Evolutionary conservation across 1,140 invertebrate species (phyloP).

Genomic region (Adelges cooleyi): DNA sequence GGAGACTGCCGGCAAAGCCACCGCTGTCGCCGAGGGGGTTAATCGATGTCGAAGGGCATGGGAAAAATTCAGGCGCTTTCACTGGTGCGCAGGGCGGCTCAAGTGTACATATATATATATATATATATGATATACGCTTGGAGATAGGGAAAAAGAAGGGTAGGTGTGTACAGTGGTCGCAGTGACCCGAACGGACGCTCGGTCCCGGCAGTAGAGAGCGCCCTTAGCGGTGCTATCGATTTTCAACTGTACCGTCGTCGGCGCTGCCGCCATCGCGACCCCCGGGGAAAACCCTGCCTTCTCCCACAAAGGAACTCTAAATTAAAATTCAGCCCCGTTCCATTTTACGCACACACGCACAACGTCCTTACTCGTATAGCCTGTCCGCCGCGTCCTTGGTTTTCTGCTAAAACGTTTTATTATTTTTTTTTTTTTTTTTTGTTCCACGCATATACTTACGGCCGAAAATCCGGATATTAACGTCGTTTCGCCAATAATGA

Average conservation of each 20-base stretch:
- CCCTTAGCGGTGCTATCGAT: neutral
- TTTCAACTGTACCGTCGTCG: neutral
- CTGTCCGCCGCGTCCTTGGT: neutral
- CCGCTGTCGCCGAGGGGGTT: neutral
- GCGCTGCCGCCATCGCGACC: neutral
- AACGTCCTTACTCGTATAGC: neutral
- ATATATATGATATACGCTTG: too few relatives aligned
- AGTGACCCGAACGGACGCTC: constrained; percentile 11
- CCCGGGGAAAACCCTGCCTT: constrained; percentile 7
- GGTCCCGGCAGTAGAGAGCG: constrained; percentile 16
- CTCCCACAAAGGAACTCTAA: neutral
- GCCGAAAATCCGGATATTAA: too few relatives aligned
- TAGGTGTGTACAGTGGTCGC: neutral
- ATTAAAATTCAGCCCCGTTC: neutral
- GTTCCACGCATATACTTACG: too few relatives aligned
- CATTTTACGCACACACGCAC: neutral
- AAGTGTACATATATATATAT: too few relatives aligned
- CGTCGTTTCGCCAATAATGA: too few relatives aligned
- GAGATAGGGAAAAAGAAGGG: too few relatives aligned
- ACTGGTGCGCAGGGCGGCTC: neutral
- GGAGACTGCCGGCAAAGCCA: neutral
- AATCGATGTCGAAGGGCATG: constrained; percentile 27
- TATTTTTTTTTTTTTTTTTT: too few relatives aligned
- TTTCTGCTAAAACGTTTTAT: too few relatives aligned
- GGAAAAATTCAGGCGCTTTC: neutral